Evolutionary conservation across 1,140 invertebrate genomes (phyloP), one percentile per base, ranked within the genome.

Genomic region (Drosophila tani): DNA sequence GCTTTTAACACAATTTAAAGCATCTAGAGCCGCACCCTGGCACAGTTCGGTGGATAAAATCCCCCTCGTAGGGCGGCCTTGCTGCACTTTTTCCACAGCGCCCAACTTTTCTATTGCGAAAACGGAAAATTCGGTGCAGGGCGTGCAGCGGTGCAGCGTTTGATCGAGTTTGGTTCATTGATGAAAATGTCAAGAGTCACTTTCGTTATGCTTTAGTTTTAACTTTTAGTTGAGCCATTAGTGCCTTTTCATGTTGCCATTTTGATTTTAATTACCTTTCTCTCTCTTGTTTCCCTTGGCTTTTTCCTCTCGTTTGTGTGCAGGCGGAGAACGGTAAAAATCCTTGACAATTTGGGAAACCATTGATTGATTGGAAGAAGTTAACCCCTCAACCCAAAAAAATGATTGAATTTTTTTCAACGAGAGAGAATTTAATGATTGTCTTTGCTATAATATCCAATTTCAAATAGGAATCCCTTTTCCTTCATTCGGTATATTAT

Each of bases 1-100:
- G 66, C 66, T 84, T 84, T 74, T 74, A 81, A 76, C 78, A 74
- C 63, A 81, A 79, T 90, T 84, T 90, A 55, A 79, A 55, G 51
- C 60, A 43, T 46, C 53, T 66, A 50, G 21, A 19, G 66, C 49
- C 65, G 29, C 53, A 55, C 40, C 47, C 32, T 38, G 15, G 15
- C 50, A 50, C 35, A 51, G 58, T 15, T 41, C 27, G 17, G 3
- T 11, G n/a, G 35, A 24, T 56, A 11, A 40, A 40, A 11, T n/a
- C n/a, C 29, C 35, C 38, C 15, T 40, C 14, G 24, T 12, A 24
- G 19, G 21, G 15, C 58, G 49, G 32, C 66, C 62, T 74, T 80
- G 71, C 76, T 64, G 45, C 76, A 70, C 29, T 55, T 85, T 71
- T 86, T 74, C 38, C 47, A 41, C 41, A 17, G 15, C 45, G n/a